phyloP scores from a whole-genome alignment of 2,888 invertebrate genomes.

The Perizoma flavofasciatum region DNA sequence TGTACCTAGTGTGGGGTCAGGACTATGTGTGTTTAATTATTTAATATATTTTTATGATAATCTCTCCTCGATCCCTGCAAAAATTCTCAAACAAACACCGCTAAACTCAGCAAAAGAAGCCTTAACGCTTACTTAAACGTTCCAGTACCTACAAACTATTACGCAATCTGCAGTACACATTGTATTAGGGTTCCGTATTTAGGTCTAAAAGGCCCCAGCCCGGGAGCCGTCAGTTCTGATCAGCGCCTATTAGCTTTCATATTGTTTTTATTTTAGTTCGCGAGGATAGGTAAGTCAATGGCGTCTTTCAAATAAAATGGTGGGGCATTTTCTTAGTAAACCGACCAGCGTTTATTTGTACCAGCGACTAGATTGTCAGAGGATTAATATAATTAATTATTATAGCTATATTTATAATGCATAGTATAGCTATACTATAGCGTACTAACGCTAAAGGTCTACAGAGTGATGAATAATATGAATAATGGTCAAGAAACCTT shows the following conservation, averaged over 20 bases:
- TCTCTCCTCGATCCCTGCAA: not conserved
- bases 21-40: no score
- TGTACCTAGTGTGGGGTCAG: no score
- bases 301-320: conserved; percentile 2
- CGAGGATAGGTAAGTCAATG: conserved; percentile 27
- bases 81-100: not conserved
- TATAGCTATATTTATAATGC: no score
- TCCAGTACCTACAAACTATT: conserved; percentile 14
- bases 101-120: conserved; percentile 2
- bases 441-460: no score
- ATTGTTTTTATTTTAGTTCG: conserved; percentile 54
- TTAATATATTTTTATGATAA: no score
- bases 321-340: not conserved
- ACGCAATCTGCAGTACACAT: conserved; percentile 11
- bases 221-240: conserved; percentile 54
- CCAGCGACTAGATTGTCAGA: not conserved
- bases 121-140: conserved; percentile 13
- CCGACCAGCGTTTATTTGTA: no score
- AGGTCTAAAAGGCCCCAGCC: conserved; percentile 29
- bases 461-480: no score
- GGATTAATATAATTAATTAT: not conserved
- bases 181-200: conserved; percentile 21
- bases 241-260: conserved; percentile 52
- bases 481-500: no score
- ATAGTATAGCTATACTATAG: no score